Conservation (phyloP, 2,797 vertebrate genomes). For the Notamacropus eugenii region DNA sequence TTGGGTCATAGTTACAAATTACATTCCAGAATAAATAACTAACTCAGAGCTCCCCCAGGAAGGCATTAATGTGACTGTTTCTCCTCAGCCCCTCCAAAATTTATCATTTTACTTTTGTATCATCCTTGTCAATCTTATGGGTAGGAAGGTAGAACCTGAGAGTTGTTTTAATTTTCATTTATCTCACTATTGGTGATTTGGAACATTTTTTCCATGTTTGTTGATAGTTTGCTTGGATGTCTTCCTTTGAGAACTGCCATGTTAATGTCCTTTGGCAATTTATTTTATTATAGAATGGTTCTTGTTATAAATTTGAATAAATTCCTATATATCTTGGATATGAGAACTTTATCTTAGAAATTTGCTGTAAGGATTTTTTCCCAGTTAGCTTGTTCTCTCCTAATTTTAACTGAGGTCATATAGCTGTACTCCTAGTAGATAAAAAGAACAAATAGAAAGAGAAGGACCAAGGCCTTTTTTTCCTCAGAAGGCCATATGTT, state of each 20-base stretch:
- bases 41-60: background rate
- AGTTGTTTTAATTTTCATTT: background rate
- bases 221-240: background rate
- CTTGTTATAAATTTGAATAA: background rate
- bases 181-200: background rate
- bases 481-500: background rate
- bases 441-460: background rate
- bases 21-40: background rate
- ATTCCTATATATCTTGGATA: background rate
- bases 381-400: background rate
- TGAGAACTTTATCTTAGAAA: background rate
- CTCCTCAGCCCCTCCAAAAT: background rate
- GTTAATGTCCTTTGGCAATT: background rate
- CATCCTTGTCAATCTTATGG: background rate
- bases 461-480: background rate
- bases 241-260: background rate
- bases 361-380: background rate
- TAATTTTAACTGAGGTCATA: background rate
- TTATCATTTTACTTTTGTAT: background rate
- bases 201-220: background rate
- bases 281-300: background rate
- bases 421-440: background rate
- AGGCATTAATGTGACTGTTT: background rate
- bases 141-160: background rate
- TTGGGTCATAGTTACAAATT: background rate